Percentiles rank a stretch among this genome's conserved stretches.
These are phyloP conservation scores for Orthosia incerta DNA, from an alignment of 2,888 invertebrate species.

Conservation along the genomic window DNA sequence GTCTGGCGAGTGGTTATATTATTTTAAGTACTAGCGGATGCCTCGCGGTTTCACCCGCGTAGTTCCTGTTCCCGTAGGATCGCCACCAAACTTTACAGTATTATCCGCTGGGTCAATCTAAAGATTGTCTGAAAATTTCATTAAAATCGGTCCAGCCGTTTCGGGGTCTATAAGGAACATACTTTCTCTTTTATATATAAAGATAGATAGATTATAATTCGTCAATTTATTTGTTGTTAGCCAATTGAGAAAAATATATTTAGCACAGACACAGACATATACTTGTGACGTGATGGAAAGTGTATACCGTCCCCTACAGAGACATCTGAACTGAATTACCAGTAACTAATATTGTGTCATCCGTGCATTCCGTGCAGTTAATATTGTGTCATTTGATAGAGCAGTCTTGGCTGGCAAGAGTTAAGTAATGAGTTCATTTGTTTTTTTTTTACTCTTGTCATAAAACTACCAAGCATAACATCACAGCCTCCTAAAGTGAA, in stretches of 20 bases:
- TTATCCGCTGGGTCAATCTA: too few species aligned
- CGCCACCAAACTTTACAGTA: too few species aligned
- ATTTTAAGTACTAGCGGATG: too few species aligned
- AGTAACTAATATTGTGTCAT: constrained; percentile 1
- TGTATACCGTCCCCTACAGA: background rate
- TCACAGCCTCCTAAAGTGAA: background rate
- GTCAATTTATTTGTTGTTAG: background rate
- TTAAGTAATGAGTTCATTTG: background rate
- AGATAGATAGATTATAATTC: too few species aligned
- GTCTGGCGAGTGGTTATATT: background rate
- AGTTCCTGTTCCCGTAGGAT: too few species aligned
- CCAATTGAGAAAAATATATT: background rate
- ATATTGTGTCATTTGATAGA: background rate
- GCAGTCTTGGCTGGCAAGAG: background rate
- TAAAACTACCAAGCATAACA: background rate
- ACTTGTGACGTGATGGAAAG: background rate
- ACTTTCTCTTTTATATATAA: too few species aligned
- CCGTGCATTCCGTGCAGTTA: too few species aligned
- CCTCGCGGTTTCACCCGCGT: too few species aligned
- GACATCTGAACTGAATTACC: background rate
- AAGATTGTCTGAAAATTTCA: too few species aligned
- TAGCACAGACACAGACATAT: background rate
- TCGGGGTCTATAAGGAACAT: too few species aligned
- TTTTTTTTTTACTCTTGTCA: background rate
- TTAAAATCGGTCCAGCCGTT: too few species aligned